Base-by-base conservation (phyloP, 1,140 invertebrate species). In the Diabrotica undecimpunctata region DNA sequence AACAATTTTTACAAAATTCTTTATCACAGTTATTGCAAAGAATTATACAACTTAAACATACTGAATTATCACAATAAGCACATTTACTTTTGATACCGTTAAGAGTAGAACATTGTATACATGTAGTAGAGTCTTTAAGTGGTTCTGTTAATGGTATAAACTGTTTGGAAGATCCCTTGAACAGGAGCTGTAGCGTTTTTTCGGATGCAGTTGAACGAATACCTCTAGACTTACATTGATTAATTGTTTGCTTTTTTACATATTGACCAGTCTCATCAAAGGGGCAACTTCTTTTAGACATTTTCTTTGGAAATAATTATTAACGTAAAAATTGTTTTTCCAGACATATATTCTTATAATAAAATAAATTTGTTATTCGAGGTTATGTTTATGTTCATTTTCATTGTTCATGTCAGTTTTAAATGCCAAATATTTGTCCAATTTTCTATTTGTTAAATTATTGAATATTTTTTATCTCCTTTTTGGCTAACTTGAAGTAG, bases 1-100 rank as follows among this genome's bases (percentile, higher is more conserved):
- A 62, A 62, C 61, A 62, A 25, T 62, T 62, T 38, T 54, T 62
- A 39, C 61, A 62, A n/a, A 62, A 62, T 50, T 62, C 61, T 14
- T 54, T 50, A 37, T 62, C 61, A 36, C 61, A 62, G 11, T 37
- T 54, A 7, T 12, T 8, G 38, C 61, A 62, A 54, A 41, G n/a
- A 14, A 39, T 54, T 5, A 14, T 54, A 53, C 61, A 62, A 9
- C 12, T 14, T 54, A 35, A 7, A 62, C 61, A 62, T 54, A 62
- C 12, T 13, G 13, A 62, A 39, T 5, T 14, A 9, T 62, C 61
- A 41, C 61, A 62, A 62, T 54, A 62, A 38, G 52, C 35, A 54
- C 61, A 62, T 41, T 46, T 62, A 36, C 36, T 62, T 35, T 54
- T 54, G 6, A 62, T 36, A 37, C 9, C 25, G 38, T 25, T 25